These are phyloP conservation scores for Poicephalus meyeri DNA, from an alignment of 2,113 vertebrate genomes.

Conservation along the genomic window DNA sequence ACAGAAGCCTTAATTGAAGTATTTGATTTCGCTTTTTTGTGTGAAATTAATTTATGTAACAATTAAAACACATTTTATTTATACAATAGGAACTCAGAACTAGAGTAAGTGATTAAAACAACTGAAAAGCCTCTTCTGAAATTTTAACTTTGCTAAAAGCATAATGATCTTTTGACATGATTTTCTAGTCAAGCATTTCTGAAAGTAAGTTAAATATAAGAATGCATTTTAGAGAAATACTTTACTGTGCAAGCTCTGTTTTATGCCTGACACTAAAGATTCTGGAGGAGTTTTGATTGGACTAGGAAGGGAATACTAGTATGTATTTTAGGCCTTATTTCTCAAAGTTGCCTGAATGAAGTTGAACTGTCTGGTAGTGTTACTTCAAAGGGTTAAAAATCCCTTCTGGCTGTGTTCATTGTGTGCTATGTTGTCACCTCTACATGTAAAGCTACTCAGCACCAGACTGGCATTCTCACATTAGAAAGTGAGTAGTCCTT, in stretches of 20 bases:
- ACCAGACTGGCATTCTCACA: background rate
- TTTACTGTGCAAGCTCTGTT: background rate
- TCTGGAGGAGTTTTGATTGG: background rate
- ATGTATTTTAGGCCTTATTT: background rate
- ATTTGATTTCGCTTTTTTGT: conserved; percentile 26
- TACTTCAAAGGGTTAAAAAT: background rate
- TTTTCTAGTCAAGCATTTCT: background rate
- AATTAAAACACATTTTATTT: conserved; percentile 20
- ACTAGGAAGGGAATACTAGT: background rate
- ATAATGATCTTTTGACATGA: background rate
- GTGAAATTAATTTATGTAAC: conserved; percentile 21
- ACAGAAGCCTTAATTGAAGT: conserved; percentile 5
- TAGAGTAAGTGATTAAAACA: conserved; percentile 21
- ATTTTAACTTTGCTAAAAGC: background rate
- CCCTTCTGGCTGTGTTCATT: background rate
- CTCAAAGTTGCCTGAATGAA: background rate
- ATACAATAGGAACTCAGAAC: background rate
- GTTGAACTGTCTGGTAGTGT: background rate
- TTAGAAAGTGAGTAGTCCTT: background rate
- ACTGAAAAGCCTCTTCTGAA: background rate
- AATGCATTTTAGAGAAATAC: background rate
- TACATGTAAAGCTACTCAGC: background rate
- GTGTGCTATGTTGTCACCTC: background rate
- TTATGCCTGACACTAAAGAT: background rate
- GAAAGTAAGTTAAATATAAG: background rate